Evolutionary conservation across 2,888 invertebrate genomes (phyloP).

Genomic region (Caenorhabditis becei): DNA sequence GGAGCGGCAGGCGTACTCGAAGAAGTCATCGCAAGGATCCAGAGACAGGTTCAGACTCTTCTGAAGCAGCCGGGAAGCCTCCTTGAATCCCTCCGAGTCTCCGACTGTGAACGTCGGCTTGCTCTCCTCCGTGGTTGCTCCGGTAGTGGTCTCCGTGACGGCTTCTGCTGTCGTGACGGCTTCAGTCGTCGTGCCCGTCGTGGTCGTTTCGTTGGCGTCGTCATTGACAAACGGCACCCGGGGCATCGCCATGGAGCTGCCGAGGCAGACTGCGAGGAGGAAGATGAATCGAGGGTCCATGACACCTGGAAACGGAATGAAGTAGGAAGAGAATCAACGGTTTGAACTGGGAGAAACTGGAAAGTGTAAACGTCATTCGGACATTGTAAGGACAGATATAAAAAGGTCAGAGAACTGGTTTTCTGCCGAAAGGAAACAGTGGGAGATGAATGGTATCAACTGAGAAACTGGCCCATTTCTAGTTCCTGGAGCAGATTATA

Average conservation of each 20-base stretch:
- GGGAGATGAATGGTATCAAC: not conserved
- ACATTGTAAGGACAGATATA: not conserved
- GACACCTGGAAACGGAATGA: conserved; percentile 23
- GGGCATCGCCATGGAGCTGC: conserved; percentile 32
- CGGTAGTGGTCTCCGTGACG: not conserved
- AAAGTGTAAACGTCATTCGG: conserved; percentile 22
- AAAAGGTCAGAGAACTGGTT: conserved; percentile 22
- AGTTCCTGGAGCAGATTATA: too few species aligned
- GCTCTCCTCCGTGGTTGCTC: conserved; percentile 26
- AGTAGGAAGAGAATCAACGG: not conserved
- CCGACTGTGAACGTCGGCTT: conserved; percentile 36
- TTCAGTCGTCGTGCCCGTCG: not conserved
- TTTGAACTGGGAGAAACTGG: conserved; percentile 19
- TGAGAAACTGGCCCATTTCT: too few species aligned
- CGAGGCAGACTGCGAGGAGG: conserved; percentile 15
- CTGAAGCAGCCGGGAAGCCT: conserved; percentile 45
- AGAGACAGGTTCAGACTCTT: conserved; percentile 51
- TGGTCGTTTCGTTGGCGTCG: conserved; percentile 15
- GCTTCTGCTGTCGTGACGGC: too few species aligned
- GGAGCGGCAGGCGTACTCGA: conserved; percentile 74
- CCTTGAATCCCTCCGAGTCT: conserved; percentile 43
- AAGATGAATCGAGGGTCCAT: conserved; percentile 39
- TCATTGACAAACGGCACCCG: conserved; percentile 56
- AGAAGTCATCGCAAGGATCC: conserved; percentile 72
- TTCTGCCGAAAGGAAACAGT: not conserved